A percentile compares a stretch with the other conserved stretches of the same genome.
These are phyloP conservation scores for Drosophila athabasca DNA, from an alignment of 1,140 invertebrate species.

Conservation along the genomic window DNA sequence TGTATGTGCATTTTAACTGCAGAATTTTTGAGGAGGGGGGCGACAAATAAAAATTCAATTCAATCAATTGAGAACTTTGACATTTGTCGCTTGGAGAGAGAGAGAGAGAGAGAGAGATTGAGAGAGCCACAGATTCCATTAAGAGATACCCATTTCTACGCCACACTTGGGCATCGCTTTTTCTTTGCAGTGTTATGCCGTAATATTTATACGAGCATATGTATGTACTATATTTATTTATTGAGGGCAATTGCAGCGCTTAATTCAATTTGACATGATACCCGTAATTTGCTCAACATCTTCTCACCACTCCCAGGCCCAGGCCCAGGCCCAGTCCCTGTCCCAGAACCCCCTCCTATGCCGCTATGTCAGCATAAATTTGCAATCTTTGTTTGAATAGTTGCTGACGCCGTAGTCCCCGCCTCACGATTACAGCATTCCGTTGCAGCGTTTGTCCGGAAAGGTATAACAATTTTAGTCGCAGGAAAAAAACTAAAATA, in stretches of 20 bases:
- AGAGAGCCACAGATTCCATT: background rate
- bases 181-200: conserved; percentile 26
- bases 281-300: conserved; percentile 59
- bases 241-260: conserved; percentile 59
- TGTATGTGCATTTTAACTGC: background rate
- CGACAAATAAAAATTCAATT: conserved; percentile 12
- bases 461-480: too few species aligned
- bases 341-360: too few species aligned
- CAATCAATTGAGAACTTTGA: conserved; percentile 27
- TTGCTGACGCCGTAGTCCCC: too few species aligned
- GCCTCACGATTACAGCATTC: too few species aligned
- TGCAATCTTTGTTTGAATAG: background rate
- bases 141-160: conserved; percentile 23
- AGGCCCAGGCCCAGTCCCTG: too few species aligned
- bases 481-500: too few species aligned
- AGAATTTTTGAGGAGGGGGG: background rate
- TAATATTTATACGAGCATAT: conserved; percentile 24
- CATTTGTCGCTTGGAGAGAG: conserved; percentile 9
- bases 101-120: too few species aligned
- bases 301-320: background rate
- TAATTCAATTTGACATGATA: conserved; percentile 79
- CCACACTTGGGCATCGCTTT: conserved; percentile 30
- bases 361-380: background rate
- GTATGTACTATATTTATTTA: conserved; percentile 23
- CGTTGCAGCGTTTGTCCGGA: too few species aligned